Base-by-base conservation (phyloP, 2,797 vertebrate species). In the Vespertilio murinus region DNA sequence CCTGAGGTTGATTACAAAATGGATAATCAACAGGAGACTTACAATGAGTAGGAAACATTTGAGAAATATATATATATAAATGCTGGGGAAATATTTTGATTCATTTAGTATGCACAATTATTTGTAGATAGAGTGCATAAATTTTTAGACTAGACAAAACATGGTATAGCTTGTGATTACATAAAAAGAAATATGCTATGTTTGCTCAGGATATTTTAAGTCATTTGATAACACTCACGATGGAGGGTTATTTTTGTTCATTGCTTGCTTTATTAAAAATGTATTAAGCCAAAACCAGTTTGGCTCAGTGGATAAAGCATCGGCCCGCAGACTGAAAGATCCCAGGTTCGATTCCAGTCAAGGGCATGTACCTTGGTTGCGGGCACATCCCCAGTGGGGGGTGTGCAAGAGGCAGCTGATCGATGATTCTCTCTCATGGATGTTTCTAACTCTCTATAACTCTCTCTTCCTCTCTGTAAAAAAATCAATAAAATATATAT, bases 191-290 rank as follows among this genome's bases (percentile, higher is more conserved):
- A 84, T 69, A 49, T 22, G n/a, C 40, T 45, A 2, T 45, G 23
- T 85, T 61, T 82, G 86, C 81, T 87, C 74, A 84, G 52, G 35
- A 81, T 81, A 86, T 93, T 67, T 45, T 45, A 95, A 93, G 89
- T 73, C 77, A 88, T 78, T 78, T 91, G 73, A 82, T 81, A 94
- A 91, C 56, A 84, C 20, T 73, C 49, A 30, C 16, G 20, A 82
- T 4, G n/a, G 73, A 93, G 30, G n/a, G 4, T 88, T 94, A 61
- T 92, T 91, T 92, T 94, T 84, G 61, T 90, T 92, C 78, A 77
- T 91, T 89, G 52, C 49, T 94, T 95, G 47, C 77, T 94, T 89
- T 92, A 95, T 94, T 95, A 35, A 92, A 90, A 94, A 83, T 42
- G 9, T 42, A 42, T 42, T n/a, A n/a, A n/a, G n/a, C n/a, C n/a